Base-by-base conservation (phyloP, 2,113 vertebrate genomes). In the Mirza zaza region DNA sequence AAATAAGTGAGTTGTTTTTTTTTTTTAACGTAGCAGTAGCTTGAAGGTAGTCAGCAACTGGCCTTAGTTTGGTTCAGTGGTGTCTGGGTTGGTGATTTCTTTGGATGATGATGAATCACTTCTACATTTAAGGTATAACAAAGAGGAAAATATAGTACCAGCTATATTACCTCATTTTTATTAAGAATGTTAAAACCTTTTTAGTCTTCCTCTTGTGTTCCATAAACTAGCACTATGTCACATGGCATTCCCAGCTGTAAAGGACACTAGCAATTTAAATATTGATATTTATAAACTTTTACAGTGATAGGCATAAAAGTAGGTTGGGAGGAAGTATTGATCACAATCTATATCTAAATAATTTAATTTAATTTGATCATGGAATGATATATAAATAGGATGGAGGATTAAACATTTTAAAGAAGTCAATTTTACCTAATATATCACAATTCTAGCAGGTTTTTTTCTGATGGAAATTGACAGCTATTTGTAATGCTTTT, bases 321-420 rank as follows among this genome's bases (percentile, higher is more conserved):
- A 76, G 4, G 0, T 42, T 71, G 67, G 8, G 17, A 91, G 48
- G 12, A 6, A 93, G 14, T 32, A 23, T 42, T 90, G n/a, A 9
- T 10, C 12, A 14, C 25, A 73, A 21, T 79, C 55, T 83, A 50
- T 91, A 32, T 23, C 59, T 87, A 90, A 82, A 85, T 84, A 55
- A n/a, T 91, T 73, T 80, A 79, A 63, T 75, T 87, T 86, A 85
- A 92, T 79, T 95, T 93, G 76, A 57, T 59, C 8, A 85, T 76
- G 5, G 7, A 59, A 50, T 86, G 34, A 76, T 52, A 45, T 57
- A 27, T 79, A 48, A 76, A 52, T 91, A 39, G 18, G 86, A 89
- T 77, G 18, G 73, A 91, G 84, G 34, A 91, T 45, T 70, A 65
- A 86, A 63, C 81, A 85, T 77, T 95, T 95, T 75, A 27, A 92